Conservation (phyloP, 2,888 invertebrate genomes). For the Sinodicranocentrus sp. region DNA sequence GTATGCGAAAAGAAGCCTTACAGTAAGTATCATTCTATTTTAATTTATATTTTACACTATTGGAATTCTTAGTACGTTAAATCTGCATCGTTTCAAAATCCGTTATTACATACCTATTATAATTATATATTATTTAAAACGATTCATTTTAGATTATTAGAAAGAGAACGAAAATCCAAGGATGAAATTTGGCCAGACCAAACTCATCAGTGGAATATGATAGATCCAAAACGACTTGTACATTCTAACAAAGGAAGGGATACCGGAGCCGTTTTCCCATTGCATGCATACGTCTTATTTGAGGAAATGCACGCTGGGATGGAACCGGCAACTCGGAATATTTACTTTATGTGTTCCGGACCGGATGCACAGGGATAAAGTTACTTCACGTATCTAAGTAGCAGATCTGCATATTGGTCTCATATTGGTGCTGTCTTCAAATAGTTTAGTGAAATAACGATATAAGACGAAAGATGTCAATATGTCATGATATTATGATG, state of each 20-base stretch:
- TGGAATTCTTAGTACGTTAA: too few species aligned
- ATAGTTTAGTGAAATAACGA: too few species aligned
- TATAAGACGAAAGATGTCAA: too few species aligned
- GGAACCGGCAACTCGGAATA: slow-evolving; percentile 8
- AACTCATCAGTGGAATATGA: slow-evolving; percentile 67
- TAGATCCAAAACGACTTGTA: not conserved
- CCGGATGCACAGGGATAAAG: not conserved
- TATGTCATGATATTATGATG: too few species aligned
- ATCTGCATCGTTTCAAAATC: not conserved
- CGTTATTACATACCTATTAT: not conserved
- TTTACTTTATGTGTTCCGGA: not conserved
- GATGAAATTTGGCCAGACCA: slow-evolving; percentile 70
- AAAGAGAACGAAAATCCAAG: slow-evolving; percentile 49
- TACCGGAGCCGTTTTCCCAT: slow-evolving; percentile 47
- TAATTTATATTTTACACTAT: too few species aligned
- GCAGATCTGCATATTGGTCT: too few species aligned
- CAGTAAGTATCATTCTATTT: slow-evolving; percentile 35
- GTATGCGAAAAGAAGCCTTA: slow-evolving; percentile 41
- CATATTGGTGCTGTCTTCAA: too few species aligned
- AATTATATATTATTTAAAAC: not conserved
- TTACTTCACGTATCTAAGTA: not conserved
- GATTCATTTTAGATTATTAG: slow-evolving; percentile 55
- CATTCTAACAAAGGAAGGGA: not conserved
- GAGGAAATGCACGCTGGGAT: not conserved
- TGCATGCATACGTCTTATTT: not conserved